Percentiles rank a stretch among this genome's conserved stretches.
Evolutionary conservation across 2,797 vertebrate genomes (phyloP).

Genomic region (Brotula barbata): DNA sequence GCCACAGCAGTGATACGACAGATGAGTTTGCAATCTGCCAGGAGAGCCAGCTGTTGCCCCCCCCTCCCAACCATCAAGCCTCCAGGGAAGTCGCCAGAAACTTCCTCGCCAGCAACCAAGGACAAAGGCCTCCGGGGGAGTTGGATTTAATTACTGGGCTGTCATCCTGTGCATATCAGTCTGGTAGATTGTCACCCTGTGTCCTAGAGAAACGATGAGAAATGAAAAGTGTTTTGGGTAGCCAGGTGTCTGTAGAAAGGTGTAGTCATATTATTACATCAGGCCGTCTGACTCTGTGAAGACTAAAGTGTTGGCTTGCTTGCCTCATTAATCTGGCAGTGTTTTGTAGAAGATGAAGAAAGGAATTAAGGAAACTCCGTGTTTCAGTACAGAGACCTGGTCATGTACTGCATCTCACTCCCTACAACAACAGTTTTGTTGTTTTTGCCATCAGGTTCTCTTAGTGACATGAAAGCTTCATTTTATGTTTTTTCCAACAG

Average conservation of each 20-base stretch:
- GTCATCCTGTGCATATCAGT: slow-evolving; percentile 61
- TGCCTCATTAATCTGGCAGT: slow-evolving; percentile 4
- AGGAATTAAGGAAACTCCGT: background rate
- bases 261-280: slow-evolving; percentile 12
- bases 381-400: background rate
- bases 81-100: slow-evolving; percentile 68
- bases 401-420: background rate
- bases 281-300: slow-evolving; percentile 1
- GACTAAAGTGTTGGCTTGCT: slow-evolving; percentile 5
- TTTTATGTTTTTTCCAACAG: background rate
- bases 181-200: slow-evolving; percentile 49
- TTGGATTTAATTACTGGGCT: slow-evolving; percentile 69
- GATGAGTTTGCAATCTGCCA: slow-evolving; percentile 74
- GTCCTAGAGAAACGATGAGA: slow-evolving; percentile 41
- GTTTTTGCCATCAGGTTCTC: too few relatives aligned
- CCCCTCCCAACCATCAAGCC: slow-evolving; percentile 26
- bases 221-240: slow-evolving; percentile 33
- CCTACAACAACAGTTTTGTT: too few relatives aligned
- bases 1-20: slow-evolving; percentile 65
- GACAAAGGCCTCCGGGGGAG: slow-evolving; percentile 62
- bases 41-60: slow-evolving; percentile 71
- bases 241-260: slow-evolving; percentile 28
- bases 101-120: slow-evolving; percentile 64
- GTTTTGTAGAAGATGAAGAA: background rate
- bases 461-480: background rate